A percentile compares a stretch with the other conserved stretches of the same genome.
These are phyloP conservation scores for Caenorhabditis afra DNA, from an alignment of 2,888 invertebrate genomes.

Conservation along the genomic window DNA sequence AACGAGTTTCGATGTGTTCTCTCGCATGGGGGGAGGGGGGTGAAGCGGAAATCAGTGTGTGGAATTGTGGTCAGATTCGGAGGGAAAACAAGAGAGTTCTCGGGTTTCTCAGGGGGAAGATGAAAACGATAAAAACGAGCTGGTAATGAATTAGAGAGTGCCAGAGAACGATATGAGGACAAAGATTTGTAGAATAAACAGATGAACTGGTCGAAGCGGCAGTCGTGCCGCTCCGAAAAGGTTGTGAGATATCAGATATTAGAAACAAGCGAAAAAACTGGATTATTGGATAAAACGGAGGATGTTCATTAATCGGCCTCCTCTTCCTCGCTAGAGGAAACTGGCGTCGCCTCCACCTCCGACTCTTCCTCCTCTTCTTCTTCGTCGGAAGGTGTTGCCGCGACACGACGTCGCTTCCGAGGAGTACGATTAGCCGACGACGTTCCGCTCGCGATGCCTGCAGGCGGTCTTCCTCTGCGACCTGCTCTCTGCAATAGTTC, in stretches of 20 bases:
- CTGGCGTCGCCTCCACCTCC: no score
- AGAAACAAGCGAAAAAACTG: no score
- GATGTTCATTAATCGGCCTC: no score
- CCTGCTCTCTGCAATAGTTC: constrained; percentile 14
- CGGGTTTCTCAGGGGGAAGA: constrained; percentile 17
- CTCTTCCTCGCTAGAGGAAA: no score
- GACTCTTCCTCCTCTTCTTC: constrained; percentile 6
- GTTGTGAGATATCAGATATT: no score
- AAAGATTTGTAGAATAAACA: background rate
- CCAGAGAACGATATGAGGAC: background rate
- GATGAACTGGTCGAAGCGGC: no score
- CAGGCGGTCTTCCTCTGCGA: constrained; percentile 21
- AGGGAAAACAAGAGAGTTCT: constrained; percentile 34
- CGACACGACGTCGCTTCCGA: background rate
- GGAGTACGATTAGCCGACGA: background rate
- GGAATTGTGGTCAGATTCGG: background rate
- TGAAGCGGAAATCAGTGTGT: constrained; percentile 23
- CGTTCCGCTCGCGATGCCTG: background rate
- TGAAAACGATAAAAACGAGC: constrained; percentile 11
- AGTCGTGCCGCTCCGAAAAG: no score
- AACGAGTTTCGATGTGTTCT: constrained; percentile 16
- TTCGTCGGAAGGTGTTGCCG: background rate
- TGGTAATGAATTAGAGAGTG: constrained; percentile 1
- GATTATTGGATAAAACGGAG: no score
- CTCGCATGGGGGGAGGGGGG: background rate